Evolutionary conservation across 2,113 vertebrate species (phyloP).

Genomic region (Epinephelus cyanopodus): DNA sequence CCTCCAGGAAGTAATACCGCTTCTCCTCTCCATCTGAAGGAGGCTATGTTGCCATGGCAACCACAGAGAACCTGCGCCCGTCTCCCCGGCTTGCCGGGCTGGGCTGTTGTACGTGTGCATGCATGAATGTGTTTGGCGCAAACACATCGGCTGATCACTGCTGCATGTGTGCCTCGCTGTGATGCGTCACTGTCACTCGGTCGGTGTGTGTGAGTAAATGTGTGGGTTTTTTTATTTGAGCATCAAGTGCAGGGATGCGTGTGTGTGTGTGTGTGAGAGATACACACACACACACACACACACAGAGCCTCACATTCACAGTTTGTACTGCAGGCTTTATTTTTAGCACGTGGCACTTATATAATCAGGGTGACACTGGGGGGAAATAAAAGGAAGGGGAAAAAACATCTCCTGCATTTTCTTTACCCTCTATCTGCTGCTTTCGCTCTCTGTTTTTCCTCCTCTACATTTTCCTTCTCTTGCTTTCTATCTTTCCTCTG

Average conservation of each 20-base stretch:
- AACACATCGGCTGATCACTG: constrained; percentile 35
- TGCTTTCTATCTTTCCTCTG: constrained; percentile 16
- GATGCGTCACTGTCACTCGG: constrained; percentile 55
- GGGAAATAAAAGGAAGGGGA: constrained; percentile 73
- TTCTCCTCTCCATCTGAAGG: constrained; percentile 78
- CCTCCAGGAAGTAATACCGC: constrained; percentile 79
- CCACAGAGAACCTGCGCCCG: constrained; percentile 72
- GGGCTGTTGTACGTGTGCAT: constrained; percentile 55
- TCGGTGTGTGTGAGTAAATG: constrained; percentile 22
- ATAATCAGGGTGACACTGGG: constrained; percentile 87
- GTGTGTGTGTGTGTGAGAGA: constrained; percentile 56
- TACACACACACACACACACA: constrained; percentile 26
- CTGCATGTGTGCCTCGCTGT: constrained; percentile 46
- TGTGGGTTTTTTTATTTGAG: constrained; percentile 43
- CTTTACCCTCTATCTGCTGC: constrained; percentile 59
- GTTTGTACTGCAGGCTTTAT: constrained; percentile 84
- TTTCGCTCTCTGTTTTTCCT: constrained; percentile 34
- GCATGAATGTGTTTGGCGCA: constrained; percentile 60
- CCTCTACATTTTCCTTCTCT: constrained; percentile 34
- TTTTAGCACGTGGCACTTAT: constrained; percentile 86
- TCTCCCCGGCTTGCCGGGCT: constrained; percentile 53
- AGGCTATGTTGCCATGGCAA: constrained; percentile 83
- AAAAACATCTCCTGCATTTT: constrained; percentile 68
- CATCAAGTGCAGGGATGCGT: constrained; percentile 69
- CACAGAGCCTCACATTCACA: constrained; percentile 58